Evolutionary conservation across 1,140 invertebrate species (phyloP).

Genomic region (Halictus rubicundus): DNA sequence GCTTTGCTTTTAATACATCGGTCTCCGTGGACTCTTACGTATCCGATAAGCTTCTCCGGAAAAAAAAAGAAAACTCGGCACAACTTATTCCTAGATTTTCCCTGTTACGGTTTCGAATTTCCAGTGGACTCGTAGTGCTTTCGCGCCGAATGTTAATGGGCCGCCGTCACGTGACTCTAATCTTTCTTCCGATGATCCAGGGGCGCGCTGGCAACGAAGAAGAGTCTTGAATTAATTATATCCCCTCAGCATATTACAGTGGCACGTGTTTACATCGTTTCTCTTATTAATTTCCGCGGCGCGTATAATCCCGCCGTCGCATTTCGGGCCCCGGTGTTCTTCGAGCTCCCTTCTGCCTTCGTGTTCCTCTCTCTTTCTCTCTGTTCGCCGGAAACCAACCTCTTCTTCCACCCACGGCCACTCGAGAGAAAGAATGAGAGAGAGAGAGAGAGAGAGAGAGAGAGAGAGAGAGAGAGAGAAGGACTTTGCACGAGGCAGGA

Average conservation of each 20-base stretch:
- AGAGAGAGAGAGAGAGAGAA: too few species aligned
- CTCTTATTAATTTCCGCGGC: slow-evolving; percentile 37
- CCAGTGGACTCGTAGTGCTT: background rate
- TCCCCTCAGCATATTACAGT: background rate
- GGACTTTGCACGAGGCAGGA: background rate
- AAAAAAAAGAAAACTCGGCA: too few species aligned
- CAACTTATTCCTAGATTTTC: too few species aligned
- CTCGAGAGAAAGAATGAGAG: too few species aligned
- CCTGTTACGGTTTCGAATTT: background rate
- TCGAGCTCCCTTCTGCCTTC: background rate
- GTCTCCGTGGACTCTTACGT: too few species aligned
- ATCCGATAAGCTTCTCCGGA: too few species aligned
- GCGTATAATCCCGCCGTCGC: slow-evolving; percentile 10
- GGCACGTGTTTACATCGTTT: slow-evolving; percentile 30
- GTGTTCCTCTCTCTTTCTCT: background rate
- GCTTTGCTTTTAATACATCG: too few species aligned
- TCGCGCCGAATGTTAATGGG: background rate
- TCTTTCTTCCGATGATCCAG: background rate
- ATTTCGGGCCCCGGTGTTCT: background rate
- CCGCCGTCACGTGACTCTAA: background rate
- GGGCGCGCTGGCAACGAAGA: background rate
- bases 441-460: too few species aligned
- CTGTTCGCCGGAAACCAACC: background rate
- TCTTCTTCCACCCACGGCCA: background rate
- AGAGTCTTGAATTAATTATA: slow-evolving; percentile 31